Conservation (phyloP, 2,888 invertebrate species). For the Ophonus ardosiacus region DNA sequence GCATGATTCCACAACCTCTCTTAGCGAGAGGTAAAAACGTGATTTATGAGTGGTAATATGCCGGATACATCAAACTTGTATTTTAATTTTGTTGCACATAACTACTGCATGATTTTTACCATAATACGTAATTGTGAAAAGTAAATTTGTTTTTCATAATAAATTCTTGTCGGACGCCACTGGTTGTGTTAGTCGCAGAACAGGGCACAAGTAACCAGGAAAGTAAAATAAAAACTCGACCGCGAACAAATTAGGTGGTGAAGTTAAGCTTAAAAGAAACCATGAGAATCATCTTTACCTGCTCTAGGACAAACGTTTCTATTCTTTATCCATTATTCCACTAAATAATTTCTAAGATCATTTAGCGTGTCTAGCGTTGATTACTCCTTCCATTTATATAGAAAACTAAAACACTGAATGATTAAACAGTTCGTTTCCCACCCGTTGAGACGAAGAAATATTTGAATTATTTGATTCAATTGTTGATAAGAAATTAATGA, state of each 20-base stretch:
- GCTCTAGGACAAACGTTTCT: neutral
- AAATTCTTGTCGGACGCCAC: neutral
- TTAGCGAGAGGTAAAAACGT: too few relatives aligned
- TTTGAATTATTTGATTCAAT: constrained; percentile 13
- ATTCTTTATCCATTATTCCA: neutral
- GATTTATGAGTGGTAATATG: too few relatives aligned
- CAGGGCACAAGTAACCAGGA: constrained; percentile 15
- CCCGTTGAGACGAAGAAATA: constrained; percentile 13
- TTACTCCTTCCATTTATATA: neutral
- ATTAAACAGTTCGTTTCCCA: constrained; percentile 26
- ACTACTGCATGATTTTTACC: too few relatives aligned
- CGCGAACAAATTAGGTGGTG: constrained; percentile 55
- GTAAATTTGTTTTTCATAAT: neutral
- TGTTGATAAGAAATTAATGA: constrained; percentile 30
- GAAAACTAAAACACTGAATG: constrained; percentile 6
- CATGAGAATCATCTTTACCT: constrained; percentile 2
- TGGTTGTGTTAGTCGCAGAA: neutral
- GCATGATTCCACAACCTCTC: too few relatives aligned
- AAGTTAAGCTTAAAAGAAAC: constrained; percentile 10
- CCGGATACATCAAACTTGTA: too few relatives aligned
- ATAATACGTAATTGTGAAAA: neutral
- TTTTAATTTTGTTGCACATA: too few relatives aligned
- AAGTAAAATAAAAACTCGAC: constrained; percentile 37
- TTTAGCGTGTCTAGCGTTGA: neutral
- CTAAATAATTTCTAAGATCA: neutral